Conservation (phyloP, 2,113 vertebrate species). For the Pangasianodon hypophthalmus region DNA sequence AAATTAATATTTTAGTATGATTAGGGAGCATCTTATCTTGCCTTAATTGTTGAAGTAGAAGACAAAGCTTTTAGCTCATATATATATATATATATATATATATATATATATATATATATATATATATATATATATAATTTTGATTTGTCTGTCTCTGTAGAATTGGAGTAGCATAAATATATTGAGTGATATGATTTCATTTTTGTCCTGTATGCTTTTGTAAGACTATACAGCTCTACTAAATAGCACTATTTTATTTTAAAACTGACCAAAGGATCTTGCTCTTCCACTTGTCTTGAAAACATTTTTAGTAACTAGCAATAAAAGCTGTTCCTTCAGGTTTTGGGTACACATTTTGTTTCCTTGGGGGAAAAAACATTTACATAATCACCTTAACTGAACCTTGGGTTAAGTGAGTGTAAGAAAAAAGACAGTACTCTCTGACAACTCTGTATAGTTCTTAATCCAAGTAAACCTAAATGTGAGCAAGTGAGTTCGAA, state of each 20-base stretch:
- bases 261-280: neutral
- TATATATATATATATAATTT: neutral
- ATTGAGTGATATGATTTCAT: neutral
- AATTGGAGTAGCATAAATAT: neutral
- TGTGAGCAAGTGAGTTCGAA: neutral
- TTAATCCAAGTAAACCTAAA: neutral
- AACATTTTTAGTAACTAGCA: neutral
- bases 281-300: neutral
- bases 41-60: neutral
- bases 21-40: neutral
- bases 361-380: neutral
- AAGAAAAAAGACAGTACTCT: neutral
- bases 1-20: neutral
- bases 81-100: neutral
- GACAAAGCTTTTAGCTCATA: neutral
- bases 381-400: neutral
- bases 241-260: neutral
- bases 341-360: neutral
- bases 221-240: neutral
- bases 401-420: neutral
- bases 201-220: neutral
- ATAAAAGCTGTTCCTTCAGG: neutral
- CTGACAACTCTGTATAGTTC: neutral
- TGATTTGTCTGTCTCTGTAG: neutral
- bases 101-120: neutral